These are phyloP conservation scores for Labeo rohita DNA, from an alignment of 2,113 vertebrate species.

Conservation along the genomic window DNA sequence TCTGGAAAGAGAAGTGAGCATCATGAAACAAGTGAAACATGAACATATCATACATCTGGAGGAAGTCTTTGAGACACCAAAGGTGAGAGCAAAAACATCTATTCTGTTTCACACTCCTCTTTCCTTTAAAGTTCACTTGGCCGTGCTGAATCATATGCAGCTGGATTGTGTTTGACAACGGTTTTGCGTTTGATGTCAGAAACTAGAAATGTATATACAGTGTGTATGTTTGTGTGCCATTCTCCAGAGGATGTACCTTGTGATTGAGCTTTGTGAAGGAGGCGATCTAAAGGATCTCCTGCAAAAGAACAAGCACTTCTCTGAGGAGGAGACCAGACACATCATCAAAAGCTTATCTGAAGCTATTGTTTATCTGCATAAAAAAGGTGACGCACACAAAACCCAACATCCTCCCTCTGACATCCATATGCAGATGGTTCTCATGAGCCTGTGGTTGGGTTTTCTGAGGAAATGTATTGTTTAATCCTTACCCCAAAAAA, in stretches of 20 bases:
- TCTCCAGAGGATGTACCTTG: conserved; percentile 82
- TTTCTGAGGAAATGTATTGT: not conserved
- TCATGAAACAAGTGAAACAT: conserved; percentile 83
- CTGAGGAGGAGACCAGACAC: conserved; percentile 83
- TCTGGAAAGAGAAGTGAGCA: conserved; percentile 83
- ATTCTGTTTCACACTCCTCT: not conserved
- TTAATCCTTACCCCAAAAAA: too few relatives aligned
- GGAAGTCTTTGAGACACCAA: conserved; percentile 81
- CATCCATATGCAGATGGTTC: not conserved
- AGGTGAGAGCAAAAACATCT: conserved; percentile 70
- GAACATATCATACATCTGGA: conserved; percentile 84
- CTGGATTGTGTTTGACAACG: not conserved
- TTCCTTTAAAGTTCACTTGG: conserved; percentile 5
- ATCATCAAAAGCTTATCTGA: conserved; percentile 81
- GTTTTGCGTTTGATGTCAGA: conserved; percentile 25
- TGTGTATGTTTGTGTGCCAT: conserved; percentile 49
- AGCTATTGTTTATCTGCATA: conserved; percentile 82
- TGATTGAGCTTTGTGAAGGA: conserved; percentile 84
- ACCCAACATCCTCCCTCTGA: not conserved
- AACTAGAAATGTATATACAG: conserved; percentile 17
- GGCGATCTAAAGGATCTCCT: conserved; percentile 83
- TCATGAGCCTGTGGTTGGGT: not conserved
- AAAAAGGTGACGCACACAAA: conserved; percentile 72
- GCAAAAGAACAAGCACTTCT: conserved; percentile 74
- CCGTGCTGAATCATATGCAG: not conserved